Conservation (phyloP, 2,888 invertebrate species). For the Macrosiphum euphorbiae region DNA sequence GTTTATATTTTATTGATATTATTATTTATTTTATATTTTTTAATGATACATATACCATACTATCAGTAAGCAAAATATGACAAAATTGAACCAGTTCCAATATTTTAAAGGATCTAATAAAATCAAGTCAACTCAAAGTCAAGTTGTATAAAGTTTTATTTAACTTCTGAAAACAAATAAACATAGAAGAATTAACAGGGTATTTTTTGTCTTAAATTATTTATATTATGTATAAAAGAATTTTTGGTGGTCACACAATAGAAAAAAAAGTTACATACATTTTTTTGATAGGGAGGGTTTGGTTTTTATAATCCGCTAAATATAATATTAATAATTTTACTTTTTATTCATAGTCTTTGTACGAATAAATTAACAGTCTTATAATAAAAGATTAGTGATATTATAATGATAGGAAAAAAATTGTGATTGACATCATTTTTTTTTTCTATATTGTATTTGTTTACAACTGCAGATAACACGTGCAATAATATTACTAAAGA, state of each 20-base stretch:
- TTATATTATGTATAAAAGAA: conserved; percentile 64
- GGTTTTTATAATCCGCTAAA: conserved; percentile 54
- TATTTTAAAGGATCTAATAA: conserved; percentile 22
- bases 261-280: conserved; percentile 62
- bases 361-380: conserved; percentile 65
- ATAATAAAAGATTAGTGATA: conserved; percentile 65
- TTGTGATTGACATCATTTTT: conserved; percentile 62
- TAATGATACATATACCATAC: neutral
- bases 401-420: conserved; percentile 61
- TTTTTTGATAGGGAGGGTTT: conserved; percentile 57
- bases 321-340: conserved; percentile 62
- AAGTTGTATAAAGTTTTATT: conserved; percentile 64
- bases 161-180: conserved; percentile 64
- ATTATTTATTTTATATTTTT: neutral
- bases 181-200: conserved; percentile 64
- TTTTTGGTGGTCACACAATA: conserved; percentile 63
- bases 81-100: neutral
- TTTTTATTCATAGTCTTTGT: conserved; percentile 64
- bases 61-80: neutral
- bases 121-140: conserved; percentile 39
- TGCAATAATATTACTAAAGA: conserved; percentile 54
- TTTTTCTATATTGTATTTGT: conserved; percentile 58
- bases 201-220: conserved; percentile 62
- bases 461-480: conserved; percentile 62
- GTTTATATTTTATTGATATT: neutral